A percentile compares a stretch with the other conserved stretches of the same genome.
phyloP scores from a whole-genome alignment of 1,140 invertebrate species.

The Drosophila pseudoobscura region DNA sequence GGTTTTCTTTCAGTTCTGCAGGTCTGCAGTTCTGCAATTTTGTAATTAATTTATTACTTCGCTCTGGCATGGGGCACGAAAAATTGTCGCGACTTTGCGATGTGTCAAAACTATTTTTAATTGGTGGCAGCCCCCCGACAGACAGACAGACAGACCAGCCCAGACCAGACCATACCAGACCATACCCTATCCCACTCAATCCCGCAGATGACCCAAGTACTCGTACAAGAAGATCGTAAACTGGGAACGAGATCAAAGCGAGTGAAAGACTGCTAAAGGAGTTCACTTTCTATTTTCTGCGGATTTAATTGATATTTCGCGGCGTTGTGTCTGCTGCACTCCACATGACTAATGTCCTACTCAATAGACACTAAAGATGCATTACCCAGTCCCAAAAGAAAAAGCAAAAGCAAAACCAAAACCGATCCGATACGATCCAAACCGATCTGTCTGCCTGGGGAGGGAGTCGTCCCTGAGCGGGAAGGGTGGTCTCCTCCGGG shows the following conservation, averaged over 20 bases:
- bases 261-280: slow-evolving; percentile 37
- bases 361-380: slow-evolving; percentile 81
- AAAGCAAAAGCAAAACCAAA: neutral
- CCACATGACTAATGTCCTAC: slow-evolving; percentile 78
- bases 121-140: slow-evolving; percentile 34
- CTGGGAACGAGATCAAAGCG: slow-evolving; percentile 66
- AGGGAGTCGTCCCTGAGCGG: neutral
- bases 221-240: slow-evolving; percentile 58
- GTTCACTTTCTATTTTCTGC: slow-evolving; percentile 69
- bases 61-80: too few species aligned
- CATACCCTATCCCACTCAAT: neutral
- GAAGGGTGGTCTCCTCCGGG: slow-evolving; percentile 11
- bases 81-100: slow-evolving; percentile 60
- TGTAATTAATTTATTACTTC: slow-evolving; percentile 76
- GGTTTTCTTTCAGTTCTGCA: slow-evolving; percentile 22
- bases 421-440: slow-evolving; percentile 32
- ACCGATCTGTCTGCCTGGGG: slow-evolving; percentile 1
- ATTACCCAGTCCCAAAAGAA: slow-evolving; percentile 42
- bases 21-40: slow-evolving; percentile 31
- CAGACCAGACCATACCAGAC: too few species aligned
- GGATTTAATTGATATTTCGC: slow-evolving; percentile 72
- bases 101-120: slow-evolving; percentile 81
- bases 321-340: slow-evolving; percentile 43
- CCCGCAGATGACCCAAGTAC: neutral
- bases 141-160: neutral